A percentile compares a stretch with the other conserved stretches of the same genome.
Evolutionary conservation across 2,888 invertebrate genomes (phyloP).

Genomic region (Aleiodes testaceus): DNA sequence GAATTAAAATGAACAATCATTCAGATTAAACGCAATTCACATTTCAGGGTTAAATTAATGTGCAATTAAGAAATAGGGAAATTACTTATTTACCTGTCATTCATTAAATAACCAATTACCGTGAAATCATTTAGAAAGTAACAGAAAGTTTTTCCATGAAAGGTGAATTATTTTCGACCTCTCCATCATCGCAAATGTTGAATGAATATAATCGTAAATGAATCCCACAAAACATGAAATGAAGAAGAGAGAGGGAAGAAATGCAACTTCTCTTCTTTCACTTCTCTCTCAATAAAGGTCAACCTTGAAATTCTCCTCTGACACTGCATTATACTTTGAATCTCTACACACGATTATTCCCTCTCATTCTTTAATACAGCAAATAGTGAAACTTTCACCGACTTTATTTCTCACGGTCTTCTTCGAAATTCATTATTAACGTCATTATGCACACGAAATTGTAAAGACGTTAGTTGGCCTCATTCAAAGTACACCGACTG

Average conservation of each 20-base stretch:
- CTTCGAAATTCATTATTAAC: background rate
- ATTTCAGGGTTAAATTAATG: too few relatives aligned
- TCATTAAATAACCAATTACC: constrained; percentile 14
- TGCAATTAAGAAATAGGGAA: too few relatives aligned
- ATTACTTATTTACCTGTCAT: too few relatives aligned
- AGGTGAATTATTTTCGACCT: too few relatives aligned
- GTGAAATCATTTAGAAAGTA: constrained; percentile 27
- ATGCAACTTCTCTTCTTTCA: constrained; percentile 4
- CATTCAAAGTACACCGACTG: background rate
- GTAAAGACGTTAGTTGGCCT: too few relatives aligned
- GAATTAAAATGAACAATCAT: too few relatives aligned
- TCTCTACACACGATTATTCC: background rate
- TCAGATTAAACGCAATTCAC: too few relatives aligned
- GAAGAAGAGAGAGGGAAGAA: too few relatives aligned
- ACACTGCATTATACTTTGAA: background rate
- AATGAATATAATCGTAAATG: too few relatives aligned
- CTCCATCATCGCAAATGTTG: too few relatives aligned
- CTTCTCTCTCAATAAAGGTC: constrained; percentile 29
- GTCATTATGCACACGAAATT: background rate
- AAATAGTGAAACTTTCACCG: constrained; percentile 22
- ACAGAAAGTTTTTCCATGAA: constrained; percentile 5
- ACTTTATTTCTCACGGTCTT: constrained; percentile 22
- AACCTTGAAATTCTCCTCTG: constrained; percentile 5
- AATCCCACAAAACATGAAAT: too few relatives aligned
- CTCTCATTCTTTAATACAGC: constrained; percentile 13